Base-by-base conservation (phyloP, 1,140 invertebrate genomes). In the Limonius californicus region DNA sequence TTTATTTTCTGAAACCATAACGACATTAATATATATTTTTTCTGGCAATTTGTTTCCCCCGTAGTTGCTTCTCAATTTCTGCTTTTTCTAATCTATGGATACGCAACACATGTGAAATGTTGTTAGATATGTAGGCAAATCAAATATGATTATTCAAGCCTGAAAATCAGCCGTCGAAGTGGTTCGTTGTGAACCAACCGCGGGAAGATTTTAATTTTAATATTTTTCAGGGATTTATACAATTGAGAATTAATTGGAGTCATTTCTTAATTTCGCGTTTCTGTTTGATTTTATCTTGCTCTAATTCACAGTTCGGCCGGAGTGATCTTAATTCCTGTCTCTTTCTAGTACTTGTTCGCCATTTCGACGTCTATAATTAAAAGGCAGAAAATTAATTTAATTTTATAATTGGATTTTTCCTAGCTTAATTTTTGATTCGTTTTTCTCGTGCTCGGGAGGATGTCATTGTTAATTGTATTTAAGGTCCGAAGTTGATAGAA, bases 241-340 rank as follows among this genome's bases (percentile, higher is more conserved):
- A 73, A 73, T 73, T 57, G 70, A 70, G 69, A 72, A 69, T 70
- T 73, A 73, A 73, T 73, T 73, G 71, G 66, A 73, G 70, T 72
- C 71, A 70, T 73, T 73, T 71, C 70, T 70, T 73, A 68, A 70
- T 67, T 70, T 50, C 45, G n/a, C 45, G 45, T 50, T 21, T 39
- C 35, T 14, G 35, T 39, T 39, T 39, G 35, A 39, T 39, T 39
- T 21, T 42, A 27, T 64, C 53, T 42, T 27, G 23, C 57, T 50
- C 50, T 60, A 55, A 19, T 57, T 58, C 54, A 59, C 53, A 45
- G 35, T 63, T 45, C 11, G 35, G 56, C 50, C 11, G 54, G 20
- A 21, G 15, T 20, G 54, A 55, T 50, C 45, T 50, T 43, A 23
- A 54, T 50, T 18, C 45, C 45, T 50, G 19, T 50, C 45, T 50